phyloP scores from a whole-genome alignment of 2,113 vertebrate species.

The Chloebia gouldiae region DNA sequence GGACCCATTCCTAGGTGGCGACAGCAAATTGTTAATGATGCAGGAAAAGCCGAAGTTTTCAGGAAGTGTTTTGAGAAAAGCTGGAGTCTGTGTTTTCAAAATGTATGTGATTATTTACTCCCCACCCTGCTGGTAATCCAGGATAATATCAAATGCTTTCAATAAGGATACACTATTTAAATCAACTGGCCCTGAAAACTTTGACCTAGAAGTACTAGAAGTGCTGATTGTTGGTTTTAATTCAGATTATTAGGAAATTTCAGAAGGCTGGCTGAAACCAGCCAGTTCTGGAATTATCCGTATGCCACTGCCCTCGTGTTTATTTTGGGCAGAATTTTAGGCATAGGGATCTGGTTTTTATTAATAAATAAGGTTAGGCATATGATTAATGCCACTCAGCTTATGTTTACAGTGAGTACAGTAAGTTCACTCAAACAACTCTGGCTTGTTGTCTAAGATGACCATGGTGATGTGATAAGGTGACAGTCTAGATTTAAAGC shows the following conservation, averaged over 20 bases:
- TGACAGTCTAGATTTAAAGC: not conserved
- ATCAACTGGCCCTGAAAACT: not conserved
- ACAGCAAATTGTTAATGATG: not conserved
- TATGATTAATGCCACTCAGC: not conserved
- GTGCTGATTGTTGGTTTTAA: not conserved
- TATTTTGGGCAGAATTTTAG: not conserved
- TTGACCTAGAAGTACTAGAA: not conserved
- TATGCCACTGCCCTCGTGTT: not conserved
- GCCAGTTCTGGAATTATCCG: not conserved
- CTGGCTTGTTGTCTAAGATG: not conserved
- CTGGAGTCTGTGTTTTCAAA: not conserved
- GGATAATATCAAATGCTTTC: not conserved
- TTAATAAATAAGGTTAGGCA: not conserved
- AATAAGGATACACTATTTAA: accelerated
- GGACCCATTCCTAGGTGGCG: constrained; percentile 17
- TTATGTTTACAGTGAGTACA: not conserved
- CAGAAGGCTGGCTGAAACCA: not conserved
- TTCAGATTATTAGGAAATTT: not conserved
- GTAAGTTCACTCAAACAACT: not conserved
- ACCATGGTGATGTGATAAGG: not conserved
- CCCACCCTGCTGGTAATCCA: not conserved
- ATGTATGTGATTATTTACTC: not conserved
- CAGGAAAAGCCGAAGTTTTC: not conserved
- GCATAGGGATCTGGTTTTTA: not conserved
- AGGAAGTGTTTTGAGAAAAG: not conserved